Conservation (phyloP, 2,888 invertebrate species). For the Diabrotica balteata region DNA sequence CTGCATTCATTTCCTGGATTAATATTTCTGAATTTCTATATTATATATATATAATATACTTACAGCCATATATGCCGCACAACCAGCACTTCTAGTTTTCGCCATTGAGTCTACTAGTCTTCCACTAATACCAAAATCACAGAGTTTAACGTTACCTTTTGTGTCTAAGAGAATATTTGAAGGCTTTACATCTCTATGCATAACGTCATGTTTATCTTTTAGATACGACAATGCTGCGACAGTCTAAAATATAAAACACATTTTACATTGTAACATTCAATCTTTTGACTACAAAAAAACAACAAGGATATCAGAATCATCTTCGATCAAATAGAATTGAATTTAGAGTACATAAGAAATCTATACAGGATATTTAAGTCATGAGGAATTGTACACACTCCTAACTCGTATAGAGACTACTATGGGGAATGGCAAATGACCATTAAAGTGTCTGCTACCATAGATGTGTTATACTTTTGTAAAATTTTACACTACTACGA, state of each 20-base stretch:
- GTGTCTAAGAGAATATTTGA: conserved; percentile 97
- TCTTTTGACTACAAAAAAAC: conserved; percentile 7
- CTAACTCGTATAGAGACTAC: too few species aligned
- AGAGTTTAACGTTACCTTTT: conserved; percentile 94
- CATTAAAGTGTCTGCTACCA: too few species aligned
- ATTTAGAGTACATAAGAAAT: too few species aligned
- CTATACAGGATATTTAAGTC: too few species aligned
- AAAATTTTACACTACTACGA: too few species aligned
- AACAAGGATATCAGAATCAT: too few species aligned
- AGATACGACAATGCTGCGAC: conserved; percentile 96
- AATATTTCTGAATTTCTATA: too few species aligned
- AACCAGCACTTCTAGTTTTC: conserved; percentile 94
- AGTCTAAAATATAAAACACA: conserved; percentile 67
- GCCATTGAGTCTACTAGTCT: conserved; percentile 97
- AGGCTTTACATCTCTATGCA: conserved; percentile 98
- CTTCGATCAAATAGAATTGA: too few species aligned
- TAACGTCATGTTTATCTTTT: conserved; percentile 96
- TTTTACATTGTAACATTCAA: not conserved
- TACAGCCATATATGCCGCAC: conserved; percentile 99
- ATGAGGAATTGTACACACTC: too few species aligned
- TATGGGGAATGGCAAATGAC: too few species aligned
- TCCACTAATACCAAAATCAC: conserved; percentile 99
- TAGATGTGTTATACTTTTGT: too few species aligned
- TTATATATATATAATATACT: conserved; percentile 54
- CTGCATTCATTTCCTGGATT: too few species aligned